Base-by-base conservation (phyloP, 1,140 invertebrate species). In the Cydia amplana region DNA sequence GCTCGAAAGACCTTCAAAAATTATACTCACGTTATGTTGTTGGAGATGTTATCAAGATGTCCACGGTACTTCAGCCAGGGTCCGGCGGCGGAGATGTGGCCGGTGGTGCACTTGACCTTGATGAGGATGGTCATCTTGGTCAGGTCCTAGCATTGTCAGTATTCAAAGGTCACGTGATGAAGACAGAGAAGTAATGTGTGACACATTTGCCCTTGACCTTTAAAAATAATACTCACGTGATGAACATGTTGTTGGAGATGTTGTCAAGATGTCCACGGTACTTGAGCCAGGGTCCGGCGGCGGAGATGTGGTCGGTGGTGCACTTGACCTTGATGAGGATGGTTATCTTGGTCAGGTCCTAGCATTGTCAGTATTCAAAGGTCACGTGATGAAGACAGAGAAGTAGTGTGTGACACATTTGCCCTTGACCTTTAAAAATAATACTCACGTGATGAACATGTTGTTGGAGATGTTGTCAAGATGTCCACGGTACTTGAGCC, bases 381-480 rank as follows among this genome's bases (percentile, higher is more conserved):
- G 99, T 99, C 51, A 95, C 94, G 65, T 99, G 93, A 43, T 14
- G 12, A 43, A 43, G 40, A 43, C 40, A 43, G 0, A 6, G 32
- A 14, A 10, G 10, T 43, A 43, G 0, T 43, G 40, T 32, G 28
- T 32, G 28, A 4, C 28, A 32, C 28, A 32, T 32, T 32, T 32
- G 32, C 32, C 32, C 32, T 32, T 32, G 32, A 32, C 32, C 32
- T 32, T 32, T 32, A 32, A 32, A 32, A 32, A 32, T 0, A 32
- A 32, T 32, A 32, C 94, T 95, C 94, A 98, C 97, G 98, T 98
- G 88, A 99, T 98, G 83, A 99, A 98, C 95, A 99, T 97, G 84
- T 99, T 99, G 93, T 99, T 99, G 28, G 99, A 99, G 90, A 99
- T 99, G 91, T 99, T 99, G 93, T 99, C 99, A 82, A 99, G 95